Base-by-base conservation (phyloP, 2,113 vertebrate genomes). In the Spheniscus mendiculus region DNA sequence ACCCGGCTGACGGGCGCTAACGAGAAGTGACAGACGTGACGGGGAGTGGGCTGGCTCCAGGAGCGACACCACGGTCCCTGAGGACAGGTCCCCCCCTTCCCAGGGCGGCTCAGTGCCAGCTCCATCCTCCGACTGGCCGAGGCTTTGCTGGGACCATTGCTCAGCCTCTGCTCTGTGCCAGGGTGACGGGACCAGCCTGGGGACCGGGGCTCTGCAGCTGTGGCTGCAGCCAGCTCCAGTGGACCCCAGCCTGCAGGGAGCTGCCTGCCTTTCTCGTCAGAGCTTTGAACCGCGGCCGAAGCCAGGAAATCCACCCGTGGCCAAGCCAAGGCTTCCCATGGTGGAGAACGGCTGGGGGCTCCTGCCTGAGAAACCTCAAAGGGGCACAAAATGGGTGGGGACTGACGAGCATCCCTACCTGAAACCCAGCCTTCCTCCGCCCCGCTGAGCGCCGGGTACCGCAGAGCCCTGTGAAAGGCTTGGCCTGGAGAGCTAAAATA, bases 11-110 rank as follows among this genome's bases (percentile, higher is more conserved):
- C 3, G 49, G 81, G 89, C 29, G 9, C 96, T 97, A 97, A 98
- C 6, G 59, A 84, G 96, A 97, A 94, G 95, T 96, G 97, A 97
- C 92, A 96, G 96, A 94, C n/a, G 65, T 94, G 95, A 97, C 96
- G 12, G 36, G 52, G 36, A 77, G 61, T 21, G 27, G 90, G 87
- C 79, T 44, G 67, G 86, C 89, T 95, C 45, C 47, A 11, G 76
- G 14, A 91, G 5, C 5, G n/a, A 27, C 85, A 83, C 79, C 4
- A 10, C 11, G 0, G 6, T 84, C 91, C 96, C 95, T 27, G 11
- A 36, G 92, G 87, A 96, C 72, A 1, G 15, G 21, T 67, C 19
- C 45, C 58, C 61, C 70, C 55, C 73, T 81, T 47, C 44, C 59
- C 29, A 40, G 69, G 32, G 18, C 2, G 5, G 82, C 49, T 69